Base-by-base conservation (phyloP, 2,888 invertebrate genomes). In the Drosophila borborema region DNA sequence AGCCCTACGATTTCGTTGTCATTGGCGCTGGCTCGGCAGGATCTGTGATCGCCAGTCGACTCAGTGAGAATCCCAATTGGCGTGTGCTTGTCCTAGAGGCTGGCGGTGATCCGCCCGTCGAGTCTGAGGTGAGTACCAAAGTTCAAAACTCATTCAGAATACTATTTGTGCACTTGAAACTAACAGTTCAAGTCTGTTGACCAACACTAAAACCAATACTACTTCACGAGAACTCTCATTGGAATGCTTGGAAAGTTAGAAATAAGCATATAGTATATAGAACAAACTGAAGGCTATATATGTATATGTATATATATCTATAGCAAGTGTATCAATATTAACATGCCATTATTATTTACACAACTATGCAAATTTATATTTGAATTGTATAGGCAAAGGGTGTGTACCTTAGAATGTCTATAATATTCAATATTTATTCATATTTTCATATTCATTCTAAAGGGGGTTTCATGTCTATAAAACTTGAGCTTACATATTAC, bases 21-120 rank as follows among this genome's bases (percentile, higher is more conserved):
- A 92, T 94, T 58, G 94, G 94, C 1, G 94, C 93, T 1, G 94
- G 94, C 2, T 92, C 94, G 0, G 94, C 94, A 2, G 94, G 93
- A 7, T 92, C 93, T 0, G 94, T 94, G 4, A 76, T 95, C 1
- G 94, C 94, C 16, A 93, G 92, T 64, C 91, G 94, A 3, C 85
- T 94, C 2, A 92, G 93, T 36, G 94, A 94, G 78, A 93, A 92
- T 80, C 89, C 92, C 14, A 68, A 92, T 10, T 94, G 93, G 92
- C 92, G 89, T 5, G 92, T 94, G 0, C 89, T 94, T 18, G 89
- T 94, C 3, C 80, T 94, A 20, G 94, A 94, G 87, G 94, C 94
- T 0, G 94, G 94, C 6, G 94, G 93, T 0, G 93, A 94, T 86
- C 94, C 94, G 20, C 93, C 94, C 1, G 84, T 86, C 6, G 93